A percentile compares a stretch with the other conserved stretches of the same genome.
These are phyloP conservation scores for Graphium colonna DNA, from an alignment of 2,888 invertebrate genomes.

Conservation along the genomic window DNA sequence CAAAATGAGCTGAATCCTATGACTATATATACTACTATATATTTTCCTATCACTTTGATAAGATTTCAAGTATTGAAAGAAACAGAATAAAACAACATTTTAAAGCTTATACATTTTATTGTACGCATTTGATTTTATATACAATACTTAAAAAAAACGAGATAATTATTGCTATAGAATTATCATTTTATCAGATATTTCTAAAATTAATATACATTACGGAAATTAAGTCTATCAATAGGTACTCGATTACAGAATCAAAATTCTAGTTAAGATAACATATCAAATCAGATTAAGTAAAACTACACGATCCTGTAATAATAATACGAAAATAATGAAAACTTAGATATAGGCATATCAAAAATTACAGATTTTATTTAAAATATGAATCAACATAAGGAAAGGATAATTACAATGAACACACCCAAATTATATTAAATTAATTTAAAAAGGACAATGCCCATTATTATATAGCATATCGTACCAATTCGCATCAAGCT, in stretches of 20 bases:
- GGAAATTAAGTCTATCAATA: slow-evolving; percentile 1
- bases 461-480: too few species aligned
- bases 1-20: too few species aligned
- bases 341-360: not conserved
- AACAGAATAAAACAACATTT: too few species aligned
- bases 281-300: not conserved
- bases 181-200: slow-evolving; percentile 17
- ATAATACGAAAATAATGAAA: not conserved
- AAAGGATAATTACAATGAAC: too few species aligned
- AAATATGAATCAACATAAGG: too few species aligned
- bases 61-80: too few species aligned
- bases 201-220: slow-evolving; percentile 8
- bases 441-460: too few species aligned
- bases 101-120: too few species aligned
- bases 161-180: slow-evolving; percentile 23
- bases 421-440: not conserved
- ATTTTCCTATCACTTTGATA: too few species aligned
- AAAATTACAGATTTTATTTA: not conserved
- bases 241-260: not conserved
- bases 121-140: slow-evolving; percentile 70
- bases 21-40: too few species aligned
- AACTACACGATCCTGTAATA: not conserved
- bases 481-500: too few species aligned
- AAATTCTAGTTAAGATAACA: not conserved
- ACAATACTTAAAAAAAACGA: slow-evolving; percentile 39